Percentiles rank a stretch among this genome's conserved stretches.
phyloP scores from a whole-genome alignment of 2,888 invertebrate species.

The Thecocarcelia acutangulata region DNA sequence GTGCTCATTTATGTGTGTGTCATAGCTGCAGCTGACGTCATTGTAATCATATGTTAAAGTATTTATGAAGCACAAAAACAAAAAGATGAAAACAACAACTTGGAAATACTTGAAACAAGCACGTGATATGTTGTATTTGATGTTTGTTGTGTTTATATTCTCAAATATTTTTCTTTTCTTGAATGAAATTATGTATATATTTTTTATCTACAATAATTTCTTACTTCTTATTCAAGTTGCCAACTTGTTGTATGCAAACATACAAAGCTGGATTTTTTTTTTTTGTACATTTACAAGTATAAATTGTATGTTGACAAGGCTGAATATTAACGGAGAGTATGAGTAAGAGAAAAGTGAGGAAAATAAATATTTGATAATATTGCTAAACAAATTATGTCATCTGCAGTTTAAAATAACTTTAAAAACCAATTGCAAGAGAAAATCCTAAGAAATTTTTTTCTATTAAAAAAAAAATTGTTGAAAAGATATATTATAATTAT shows the following conservation, averaged over 20 bases:
- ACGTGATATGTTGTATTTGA: constrained; percentile 31
- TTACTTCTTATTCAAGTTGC: background rate
- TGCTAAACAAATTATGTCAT: constrained; percentile 37
- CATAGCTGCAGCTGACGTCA: constrained; percentile 43
- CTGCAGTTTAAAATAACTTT: constrained; percentile 30
- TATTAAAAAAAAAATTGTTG: no score
- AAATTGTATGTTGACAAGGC: constrained; percentile 62
- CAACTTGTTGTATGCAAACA: constrained; percentile 16
- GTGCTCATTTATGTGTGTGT: background rate
- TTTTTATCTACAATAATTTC: background rate
- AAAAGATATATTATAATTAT: no score
- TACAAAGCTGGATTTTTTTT: background rate
- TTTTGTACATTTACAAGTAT: constrained; percentile 35
- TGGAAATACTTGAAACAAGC: constrained; percentile 30
- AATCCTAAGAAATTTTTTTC: constrained; percentile 2
- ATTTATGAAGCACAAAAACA: constrained; percentile 34
- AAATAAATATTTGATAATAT: background rate
- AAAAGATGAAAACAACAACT: constrained; percentile 29
- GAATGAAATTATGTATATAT: background rate
- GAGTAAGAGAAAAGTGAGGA: background rate
- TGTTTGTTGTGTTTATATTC: constrained; percentile 21
- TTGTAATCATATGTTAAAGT: constrained; percentile 33
- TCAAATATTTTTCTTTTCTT: background rate
- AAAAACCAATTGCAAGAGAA: constrained; percentile 2
- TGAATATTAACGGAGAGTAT: constrained; percentile 53